These are phyloP conservation scores for Chaitophorus viminalis DNA, from an alignment of 2,888 invertebrate genomes.

Conservation along the genomic window DNA sequence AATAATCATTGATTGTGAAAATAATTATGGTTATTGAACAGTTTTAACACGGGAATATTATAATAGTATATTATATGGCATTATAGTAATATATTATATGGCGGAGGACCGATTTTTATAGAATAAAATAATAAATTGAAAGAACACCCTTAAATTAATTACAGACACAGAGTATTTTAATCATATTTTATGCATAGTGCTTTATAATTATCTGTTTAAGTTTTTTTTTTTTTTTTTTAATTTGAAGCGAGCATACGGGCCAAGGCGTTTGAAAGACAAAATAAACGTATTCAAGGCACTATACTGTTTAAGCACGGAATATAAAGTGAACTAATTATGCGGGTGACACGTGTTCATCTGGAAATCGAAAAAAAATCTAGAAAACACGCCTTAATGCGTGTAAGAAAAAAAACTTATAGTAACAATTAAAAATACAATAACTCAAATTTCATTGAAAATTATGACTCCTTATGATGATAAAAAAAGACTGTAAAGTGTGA, in stretches of 20 bases:
- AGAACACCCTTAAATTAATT: slow-evolving; percentile 20
- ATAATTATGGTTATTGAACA: neutral
- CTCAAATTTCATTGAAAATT: neutral
- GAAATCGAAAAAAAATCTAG: neutral
- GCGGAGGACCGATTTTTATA: neutral
- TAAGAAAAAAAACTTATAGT: neutral
- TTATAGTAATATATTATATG: neutral
- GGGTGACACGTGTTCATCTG: neutral
- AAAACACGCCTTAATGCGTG: neutral
- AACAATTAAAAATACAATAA: neutral
- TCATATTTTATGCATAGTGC: neutral
- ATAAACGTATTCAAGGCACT: neutral
- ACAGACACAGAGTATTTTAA: slow-evolving; percentile 21
- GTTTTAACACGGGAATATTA: neutral
- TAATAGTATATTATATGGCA: neutral
- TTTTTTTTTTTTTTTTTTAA: neutral
- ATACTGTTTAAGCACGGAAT: neutral
- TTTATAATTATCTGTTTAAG: slow-evolving; percentile 31
- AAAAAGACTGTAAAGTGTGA: neutral
- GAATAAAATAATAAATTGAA: neutral
- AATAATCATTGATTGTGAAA: neutral
- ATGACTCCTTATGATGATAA: neutral
- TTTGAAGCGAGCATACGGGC: neutral
- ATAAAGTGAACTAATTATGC: slow-evolving; percentile 25
- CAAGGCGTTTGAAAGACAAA: neutral